Conservation (phyloP, 2,888 invertebrate species). For the Tenthredo mesomela region DNA sequence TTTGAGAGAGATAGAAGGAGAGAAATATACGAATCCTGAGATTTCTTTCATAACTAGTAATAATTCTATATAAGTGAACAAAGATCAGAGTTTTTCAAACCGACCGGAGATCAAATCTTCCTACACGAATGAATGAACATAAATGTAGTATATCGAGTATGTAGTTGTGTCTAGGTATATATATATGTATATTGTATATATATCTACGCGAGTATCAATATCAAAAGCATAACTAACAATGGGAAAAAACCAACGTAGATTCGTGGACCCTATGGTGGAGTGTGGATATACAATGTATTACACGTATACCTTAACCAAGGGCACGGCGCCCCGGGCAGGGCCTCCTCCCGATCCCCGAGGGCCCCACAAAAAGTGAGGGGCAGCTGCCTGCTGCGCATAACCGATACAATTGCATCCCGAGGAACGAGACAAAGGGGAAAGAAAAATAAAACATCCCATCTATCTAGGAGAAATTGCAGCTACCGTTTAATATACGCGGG, state of each 20-base stretch:
- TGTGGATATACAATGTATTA: conserved; percentile 50
- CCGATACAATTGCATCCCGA: conserved; percentile 71
- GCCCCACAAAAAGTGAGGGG: conserved; percentile 61
- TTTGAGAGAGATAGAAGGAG: not conserved
- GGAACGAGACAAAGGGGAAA: conserved; percentile 47
- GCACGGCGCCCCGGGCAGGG: conserved; percentile 55
- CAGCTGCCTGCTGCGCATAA: conserved; percentile 69
- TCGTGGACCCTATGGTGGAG: conserved; percentile 27
- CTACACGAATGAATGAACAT: conserved; percentile 20
- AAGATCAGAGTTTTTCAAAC: not conserved
- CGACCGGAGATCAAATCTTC: conserved; percentile 16
- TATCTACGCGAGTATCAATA: conserved; percentile 66
- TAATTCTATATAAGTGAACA: not conserved
- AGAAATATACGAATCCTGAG: conserved; percentile 7
- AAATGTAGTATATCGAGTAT: conserved; percentile 9
- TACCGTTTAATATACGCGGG: conserved; percentile 18
- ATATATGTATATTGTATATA: too few species aligned
- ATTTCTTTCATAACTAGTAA: not conserved
- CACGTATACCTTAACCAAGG: conserved; percentile 52
- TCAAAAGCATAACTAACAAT: conserved; percentile 72
- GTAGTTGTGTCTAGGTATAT: conserved; percentile 7
- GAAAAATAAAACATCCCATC: conserved; percentile 44
- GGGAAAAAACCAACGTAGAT: conserved; percentile 66
- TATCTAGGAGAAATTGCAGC: not conserved
- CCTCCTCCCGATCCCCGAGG: conserved; percentile 51